Percentiles rank a stretch among this genome's conserved stretches.
Conservation (phyloP, 2,888 invertebrate genomes). For the Synergus umbraculus region DNA sequence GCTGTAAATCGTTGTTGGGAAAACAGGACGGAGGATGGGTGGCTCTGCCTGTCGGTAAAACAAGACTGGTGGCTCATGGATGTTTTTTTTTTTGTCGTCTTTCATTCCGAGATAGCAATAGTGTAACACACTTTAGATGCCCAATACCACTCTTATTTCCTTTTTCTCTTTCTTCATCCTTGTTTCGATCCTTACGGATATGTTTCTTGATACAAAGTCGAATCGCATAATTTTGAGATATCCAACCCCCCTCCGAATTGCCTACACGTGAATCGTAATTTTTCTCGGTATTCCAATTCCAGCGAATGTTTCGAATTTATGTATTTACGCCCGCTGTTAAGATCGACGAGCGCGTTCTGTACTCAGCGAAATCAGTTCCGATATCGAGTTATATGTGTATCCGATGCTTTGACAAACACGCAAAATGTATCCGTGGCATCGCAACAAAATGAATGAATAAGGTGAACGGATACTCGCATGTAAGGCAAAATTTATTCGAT, state of each 20-base stretch:
- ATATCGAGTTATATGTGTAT: constrained; percentile 36
- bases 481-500: constrained; percentile 9
- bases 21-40: constrained; percentile 57
- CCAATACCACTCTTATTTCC: constrained; percentile 29
- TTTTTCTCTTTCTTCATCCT: not conserved
- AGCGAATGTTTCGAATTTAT: constrained; percentile 31
- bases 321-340: constrained; percentile 36
- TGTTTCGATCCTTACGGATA: not conserved
- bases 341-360: constrained; percentile 30
- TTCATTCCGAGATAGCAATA: constrained; percentile 35
- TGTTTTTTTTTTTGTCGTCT: constrained; percentile 58
- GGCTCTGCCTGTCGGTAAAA: constrained; percentile 59
- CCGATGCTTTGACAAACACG: constrained; percentile 24
- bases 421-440: constrained; percentile 11
- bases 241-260: no score
- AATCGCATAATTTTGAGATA: constrained; percentile 5
- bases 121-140: constrained; percentile 30
- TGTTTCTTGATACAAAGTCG: constrained; percentile 8
- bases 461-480: constrained; percentile 4
- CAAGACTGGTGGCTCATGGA: constrained; percentile 57
- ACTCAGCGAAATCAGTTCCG: constrained; percentile 37
- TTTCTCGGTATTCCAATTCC: constrained; percentile 25
- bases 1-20: constrained; percentile 71
- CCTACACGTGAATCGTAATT: constrained; percentile 6
- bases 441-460: constrained; percentile 31